Evolutionary conservation across 2,113 vertebrate species (phyloP).

Genomic region (Lampris megalopsis): DNA sequence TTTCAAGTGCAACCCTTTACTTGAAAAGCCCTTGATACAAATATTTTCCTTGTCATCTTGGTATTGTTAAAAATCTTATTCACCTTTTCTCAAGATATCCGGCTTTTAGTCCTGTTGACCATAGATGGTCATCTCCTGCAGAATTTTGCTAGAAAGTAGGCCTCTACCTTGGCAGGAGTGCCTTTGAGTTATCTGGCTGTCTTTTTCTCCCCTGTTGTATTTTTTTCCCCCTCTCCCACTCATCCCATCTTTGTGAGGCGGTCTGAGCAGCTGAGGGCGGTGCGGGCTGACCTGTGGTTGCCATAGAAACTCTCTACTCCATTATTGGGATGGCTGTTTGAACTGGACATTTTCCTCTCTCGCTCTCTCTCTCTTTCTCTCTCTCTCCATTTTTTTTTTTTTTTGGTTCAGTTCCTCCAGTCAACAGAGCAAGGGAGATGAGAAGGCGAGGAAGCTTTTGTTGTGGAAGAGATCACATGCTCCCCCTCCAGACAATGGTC

Average conservation of each 20-base stretch:
- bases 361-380: conserved; percentile 68
- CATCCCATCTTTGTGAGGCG: conserved; percentile 75
- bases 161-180: too few species aligned
- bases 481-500: conserved; percentile 59
- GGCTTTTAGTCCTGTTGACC: too few species aligned
- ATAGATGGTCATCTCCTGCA: too few species aligned
- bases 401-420: conserved; percentile 56
- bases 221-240: neutral
- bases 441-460: conserved; percentile 56
- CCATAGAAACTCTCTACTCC: conserved; percentile 68
- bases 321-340: conserved; percentile 38
- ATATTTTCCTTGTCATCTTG: neutral
- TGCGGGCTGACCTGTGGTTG: conserved; percentile 81
- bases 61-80: neutral
- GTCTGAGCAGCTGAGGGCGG: conserved; percentile 79
- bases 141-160: too few species aligned
- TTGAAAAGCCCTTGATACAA: neutral
- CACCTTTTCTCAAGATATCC: neutral
- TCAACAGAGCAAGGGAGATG: conserved; percentile 34
- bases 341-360: conserved; percentile 5
- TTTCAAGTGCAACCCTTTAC: neutral
- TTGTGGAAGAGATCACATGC: conserved; percentile 56
- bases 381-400: conserved; percentile 56
- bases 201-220: neutral
- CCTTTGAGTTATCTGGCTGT: too few species aligned